A percentile compares a stretch with the other conserved stretches of the same genome.
Evolutionary conservation across 2,888 invertebrate species (phyloP).

Genomic region (Leuctra nigra): DNA sequence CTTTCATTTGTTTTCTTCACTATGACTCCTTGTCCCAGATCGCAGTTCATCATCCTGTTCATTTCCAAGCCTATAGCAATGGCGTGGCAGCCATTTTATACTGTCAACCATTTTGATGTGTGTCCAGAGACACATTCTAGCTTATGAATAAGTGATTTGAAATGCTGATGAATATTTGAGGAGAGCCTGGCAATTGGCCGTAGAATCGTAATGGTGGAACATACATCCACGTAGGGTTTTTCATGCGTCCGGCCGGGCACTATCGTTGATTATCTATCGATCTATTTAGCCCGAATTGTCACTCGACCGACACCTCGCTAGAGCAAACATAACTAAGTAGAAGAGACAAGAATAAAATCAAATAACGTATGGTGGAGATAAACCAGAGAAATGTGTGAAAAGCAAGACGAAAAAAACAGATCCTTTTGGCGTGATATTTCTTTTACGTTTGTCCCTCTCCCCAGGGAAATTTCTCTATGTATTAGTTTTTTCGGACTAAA

Average conservation of each 20-base stretch:
- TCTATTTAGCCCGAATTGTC: not conserved
- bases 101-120: conserved; percentile 18
- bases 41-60: conserved; percentile 1
- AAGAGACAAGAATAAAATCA: not conserved
- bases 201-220: not conserved
- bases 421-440: conserved; percentile 9
- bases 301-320: not conserved
- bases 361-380: conserved; percentile 1
- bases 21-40: not conserved
- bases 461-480: conserved; percentile 26
- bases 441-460: conserved; percentile 17
- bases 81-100: conserved; percentile 10
- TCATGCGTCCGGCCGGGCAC: conserved; percentile 13
- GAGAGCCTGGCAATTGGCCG: conserved; percentile 1
- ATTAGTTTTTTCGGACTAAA: conserved; percentile 23
- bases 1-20: not conserved
- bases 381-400: conserved; percentile 5
- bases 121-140: conserved; percentile 21
- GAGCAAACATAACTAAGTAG: not conserved
- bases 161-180: conserved; percentile 20
- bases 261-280: conserved; percentile 25
- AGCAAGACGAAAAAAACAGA: not conserved
- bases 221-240: not conserved
- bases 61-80: conserved; percentile 2
- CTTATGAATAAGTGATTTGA: conserved; percentile 21